Evolutionary conservation across 2,113 vertebrate genomes (phyloP).

Genomic region (Marcusenius ussheri): DNA sequence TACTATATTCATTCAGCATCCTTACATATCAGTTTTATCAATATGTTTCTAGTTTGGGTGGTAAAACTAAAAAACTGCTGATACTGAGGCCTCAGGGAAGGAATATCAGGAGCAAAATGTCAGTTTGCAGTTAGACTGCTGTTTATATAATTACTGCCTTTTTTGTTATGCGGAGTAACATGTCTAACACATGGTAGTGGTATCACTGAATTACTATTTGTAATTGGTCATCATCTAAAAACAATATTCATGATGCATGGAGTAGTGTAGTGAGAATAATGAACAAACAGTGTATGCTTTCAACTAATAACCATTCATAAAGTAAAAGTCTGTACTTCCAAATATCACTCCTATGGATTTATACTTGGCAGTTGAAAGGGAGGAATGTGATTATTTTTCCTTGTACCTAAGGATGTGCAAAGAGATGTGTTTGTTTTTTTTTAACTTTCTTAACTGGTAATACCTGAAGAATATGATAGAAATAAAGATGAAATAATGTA

Average conservation of each 20-base stretch:
- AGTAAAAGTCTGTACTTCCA: constrained; percentile 6
- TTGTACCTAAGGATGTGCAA: neutral
- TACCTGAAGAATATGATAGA: neutral
- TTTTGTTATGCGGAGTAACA: neutral
- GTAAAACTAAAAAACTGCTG: neutral
- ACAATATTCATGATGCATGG: constrained; percentile 21
- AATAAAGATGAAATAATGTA: neutral
- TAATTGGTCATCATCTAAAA: constrained; percentile 1
- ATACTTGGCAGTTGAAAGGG: neutral
- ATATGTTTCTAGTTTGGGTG: neutral
- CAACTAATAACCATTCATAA: neutral
- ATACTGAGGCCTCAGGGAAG: constrained; percentile 19
- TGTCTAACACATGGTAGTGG: neutral
- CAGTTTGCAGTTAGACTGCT: neutral
- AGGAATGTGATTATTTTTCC: neutral
- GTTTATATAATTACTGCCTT: neutral
- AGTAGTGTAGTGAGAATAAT: neutral
- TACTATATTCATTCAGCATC: neutral
- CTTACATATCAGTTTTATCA: neutral
- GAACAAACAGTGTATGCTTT: neutral
- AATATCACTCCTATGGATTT: neutral
- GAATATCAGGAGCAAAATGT: neutral
- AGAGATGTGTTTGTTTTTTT: neutral
- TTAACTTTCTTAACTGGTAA: neutral
- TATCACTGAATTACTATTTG: neutral